Conservation (phyloP, 2,113 vertebrate genomes). For the Myodes glareolus region DNA sequence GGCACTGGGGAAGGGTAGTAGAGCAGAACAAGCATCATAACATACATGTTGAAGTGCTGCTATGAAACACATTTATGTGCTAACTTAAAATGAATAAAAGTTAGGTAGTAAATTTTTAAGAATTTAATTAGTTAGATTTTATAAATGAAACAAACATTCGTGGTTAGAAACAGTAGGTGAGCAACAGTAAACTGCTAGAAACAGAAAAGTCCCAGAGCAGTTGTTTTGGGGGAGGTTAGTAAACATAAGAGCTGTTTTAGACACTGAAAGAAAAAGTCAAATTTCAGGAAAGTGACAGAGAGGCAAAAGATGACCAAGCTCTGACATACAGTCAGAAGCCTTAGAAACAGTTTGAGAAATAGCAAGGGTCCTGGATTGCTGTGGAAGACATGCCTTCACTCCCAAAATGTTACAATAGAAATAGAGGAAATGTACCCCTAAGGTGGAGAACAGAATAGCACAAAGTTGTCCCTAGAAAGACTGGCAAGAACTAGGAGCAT, state of each 20-base stretch:
- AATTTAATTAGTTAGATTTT: background rate
- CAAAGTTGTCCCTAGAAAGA: slow-evolving; percentile 70
- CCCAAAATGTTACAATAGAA: slow-evolving; percentile 8
- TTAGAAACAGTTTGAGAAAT: background rate
- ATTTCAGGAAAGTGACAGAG: background rate
- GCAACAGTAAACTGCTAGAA: background rate
- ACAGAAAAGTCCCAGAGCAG: background rate
- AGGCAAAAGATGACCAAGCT: background rate
- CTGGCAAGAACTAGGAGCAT: background rate
- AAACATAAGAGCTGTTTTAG: background rate
- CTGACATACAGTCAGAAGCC: background rate
- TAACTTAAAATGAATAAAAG: background rate
- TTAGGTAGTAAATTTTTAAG: background rate
- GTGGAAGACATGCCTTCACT: background rate
- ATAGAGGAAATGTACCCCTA: slow-evolving; percentile 9
- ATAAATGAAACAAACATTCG: background rate
- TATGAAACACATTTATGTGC: background rate
- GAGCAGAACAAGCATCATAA: background rate
- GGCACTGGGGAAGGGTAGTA: background rate
- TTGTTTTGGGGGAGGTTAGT: background rate
- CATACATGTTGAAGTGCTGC: background rate
- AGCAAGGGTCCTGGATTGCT: background rate
- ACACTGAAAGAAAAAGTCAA: background rate
- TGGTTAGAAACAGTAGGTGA: background rate
- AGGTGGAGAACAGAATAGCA: slow-evolving; percentile 54